phyloP scores from a whole-genome alignment of 2,113 vertebrate genomes.

The Pyxicephalus adspersus region DNA sequence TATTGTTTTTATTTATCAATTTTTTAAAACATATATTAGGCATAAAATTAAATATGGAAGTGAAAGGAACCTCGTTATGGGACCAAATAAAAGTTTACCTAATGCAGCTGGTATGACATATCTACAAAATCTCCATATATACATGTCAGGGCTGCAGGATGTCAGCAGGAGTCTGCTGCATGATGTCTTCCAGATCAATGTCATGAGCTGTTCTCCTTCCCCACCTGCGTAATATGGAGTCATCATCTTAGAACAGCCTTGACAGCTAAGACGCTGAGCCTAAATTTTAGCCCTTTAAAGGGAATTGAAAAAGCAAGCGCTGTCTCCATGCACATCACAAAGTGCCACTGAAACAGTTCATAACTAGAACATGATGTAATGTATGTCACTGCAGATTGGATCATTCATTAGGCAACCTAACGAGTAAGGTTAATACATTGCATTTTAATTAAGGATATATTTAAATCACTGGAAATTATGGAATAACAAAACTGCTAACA shows the following conservation, averaged over 20 bases:
- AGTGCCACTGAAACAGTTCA: background rate
- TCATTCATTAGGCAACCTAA: background rate
- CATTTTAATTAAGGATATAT: background rate
- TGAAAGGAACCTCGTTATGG: background rate
- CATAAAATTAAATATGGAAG: too few relatives aligned
- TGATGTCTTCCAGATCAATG: slow-evolving; percentile 43
- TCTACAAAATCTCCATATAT: background rate
- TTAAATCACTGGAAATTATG: background rate
- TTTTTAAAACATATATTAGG: too few relatives aligned
- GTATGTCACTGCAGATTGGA: background rate
- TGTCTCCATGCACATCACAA: background rate
- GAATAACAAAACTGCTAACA: background rate
- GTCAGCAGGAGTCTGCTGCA: background rate
- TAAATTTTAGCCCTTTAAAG: slow-evolving; percentile 34
- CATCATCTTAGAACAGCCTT: slow-evolving; percentile 13
- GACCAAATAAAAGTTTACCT: background rate
- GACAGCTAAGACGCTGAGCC: background rate
- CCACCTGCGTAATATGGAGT: slow-evolving; percentile 29
- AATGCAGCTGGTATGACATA: background rate
- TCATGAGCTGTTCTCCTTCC: slow-evolving; percentile 1
- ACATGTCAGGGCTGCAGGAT: slow-evolving; percentile 7
- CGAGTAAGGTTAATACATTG: background rate
- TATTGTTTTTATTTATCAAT: too few relatives aligned
- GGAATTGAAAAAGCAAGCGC: slow-evolving; percentile 7
- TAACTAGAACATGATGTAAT: background rate